Conservation (phyloP, 2,113 vertebrate genomes). For the Prionailurus viverrinus region DNA sequence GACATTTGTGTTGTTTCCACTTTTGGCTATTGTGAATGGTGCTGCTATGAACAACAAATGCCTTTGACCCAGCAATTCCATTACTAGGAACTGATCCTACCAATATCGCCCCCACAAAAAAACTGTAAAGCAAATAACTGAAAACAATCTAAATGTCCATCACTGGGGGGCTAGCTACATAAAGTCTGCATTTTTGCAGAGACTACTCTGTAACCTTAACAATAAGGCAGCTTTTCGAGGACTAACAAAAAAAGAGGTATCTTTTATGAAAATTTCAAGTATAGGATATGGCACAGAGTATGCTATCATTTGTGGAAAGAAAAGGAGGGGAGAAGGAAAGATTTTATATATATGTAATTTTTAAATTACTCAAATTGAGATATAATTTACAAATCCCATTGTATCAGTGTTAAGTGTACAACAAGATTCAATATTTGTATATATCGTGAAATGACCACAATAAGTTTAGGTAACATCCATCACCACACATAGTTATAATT, state of each 20-base stretch:
- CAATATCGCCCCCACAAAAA: not conserved
- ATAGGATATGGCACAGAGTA: not conserved
- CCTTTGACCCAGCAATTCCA: not conserved
- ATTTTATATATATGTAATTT: not conserved
- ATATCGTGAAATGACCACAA: not conserved
- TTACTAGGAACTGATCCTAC: slow-evolving; percentile 30
- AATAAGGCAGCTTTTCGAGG: not conserved
- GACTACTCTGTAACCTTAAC: not conserved
- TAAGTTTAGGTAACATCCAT: not conserved
- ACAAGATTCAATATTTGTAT: not conserved
- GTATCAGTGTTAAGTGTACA: not conserved
- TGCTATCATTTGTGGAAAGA: not conserved
- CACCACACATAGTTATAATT: not conserved
- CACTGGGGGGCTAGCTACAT: not conserved
- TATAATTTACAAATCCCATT: not conserved
- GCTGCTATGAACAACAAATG: not conserved
- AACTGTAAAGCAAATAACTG: not conserved
- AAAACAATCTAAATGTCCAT: not conserved
- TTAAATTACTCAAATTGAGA: not conserved
- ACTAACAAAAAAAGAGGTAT: not conserved
- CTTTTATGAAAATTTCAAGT: not conserved
- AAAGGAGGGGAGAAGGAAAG: not conserved
- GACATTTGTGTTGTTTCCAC: not conserved
- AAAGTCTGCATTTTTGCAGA: not conserved
- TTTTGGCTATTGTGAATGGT: not conserved